Conservation (phyloP, 2,113 vertebrate species). For the Hemibagrus wyckioides region DNA sequence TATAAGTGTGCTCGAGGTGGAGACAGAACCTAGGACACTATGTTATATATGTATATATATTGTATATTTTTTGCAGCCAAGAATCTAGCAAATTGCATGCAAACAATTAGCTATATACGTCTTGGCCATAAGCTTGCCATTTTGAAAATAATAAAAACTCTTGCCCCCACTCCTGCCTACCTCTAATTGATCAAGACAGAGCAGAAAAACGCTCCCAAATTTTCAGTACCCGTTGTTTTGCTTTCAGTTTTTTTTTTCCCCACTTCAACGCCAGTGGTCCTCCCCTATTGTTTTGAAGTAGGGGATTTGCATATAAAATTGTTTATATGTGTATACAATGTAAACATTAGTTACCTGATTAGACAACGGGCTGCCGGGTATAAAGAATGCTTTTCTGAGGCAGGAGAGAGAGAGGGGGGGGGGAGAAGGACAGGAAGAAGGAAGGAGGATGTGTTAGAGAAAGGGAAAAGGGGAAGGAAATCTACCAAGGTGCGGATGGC, state of each 20-base stretch:
- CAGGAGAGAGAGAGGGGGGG: conserved; percentile 52
- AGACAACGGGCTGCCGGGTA: conserved; percentile 60
- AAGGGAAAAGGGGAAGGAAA: conserved; percentile 59
- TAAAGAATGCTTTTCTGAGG: conserved; percentile 58
- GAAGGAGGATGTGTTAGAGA: conserved; percentile 65
- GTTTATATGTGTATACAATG: conserved; percentile 56
- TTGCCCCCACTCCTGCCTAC: conserved; percentile 67
- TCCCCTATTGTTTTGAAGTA: conserved; percentile 53
- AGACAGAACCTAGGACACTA: conserved; percentile 32
- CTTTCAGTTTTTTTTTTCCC: conserved; percentile 46
- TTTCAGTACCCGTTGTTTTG: conserved; percentile 54
- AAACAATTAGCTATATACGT: conserved; percentile 20
- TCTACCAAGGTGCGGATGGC: conserved; percentile 43
- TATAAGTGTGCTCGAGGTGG: conserved; percentile 57
- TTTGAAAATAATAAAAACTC: conserved; percentile 46
- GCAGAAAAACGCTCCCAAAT: conserved; percentile 37
- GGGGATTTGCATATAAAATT: conserved; percentile 72
- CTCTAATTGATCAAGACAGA: conserved; percentile 28
- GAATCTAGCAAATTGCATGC: conserved; percentile 40
- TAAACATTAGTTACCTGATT: conserved; percentile 74
- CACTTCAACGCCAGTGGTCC: conserved; percentile 36
- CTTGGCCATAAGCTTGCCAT: neutral
- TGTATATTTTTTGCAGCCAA: conserved; percentile 25
- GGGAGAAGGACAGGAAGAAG: conserved; percentile 32
- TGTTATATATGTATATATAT: neutral